Conservation (phyloP, 2,797 vertebrate genomes). For the Peromyscus attwateri region DNA sequence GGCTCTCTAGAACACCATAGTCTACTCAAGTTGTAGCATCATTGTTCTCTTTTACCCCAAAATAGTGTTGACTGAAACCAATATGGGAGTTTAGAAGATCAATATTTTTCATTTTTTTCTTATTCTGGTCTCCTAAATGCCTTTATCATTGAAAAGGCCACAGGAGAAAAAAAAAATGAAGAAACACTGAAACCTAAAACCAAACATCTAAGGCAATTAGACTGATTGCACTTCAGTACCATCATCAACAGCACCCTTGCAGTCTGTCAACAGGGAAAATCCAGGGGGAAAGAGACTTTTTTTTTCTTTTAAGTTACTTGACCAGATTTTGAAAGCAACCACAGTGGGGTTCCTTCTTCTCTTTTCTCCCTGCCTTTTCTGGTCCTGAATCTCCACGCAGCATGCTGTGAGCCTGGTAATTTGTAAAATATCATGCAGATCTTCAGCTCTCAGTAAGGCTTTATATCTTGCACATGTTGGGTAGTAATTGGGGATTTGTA, state of each 20-base stretch:
- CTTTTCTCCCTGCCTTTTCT: conserved; percentile 77
- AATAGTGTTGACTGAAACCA: conserved; percentile 79
- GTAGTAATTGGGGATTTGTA: conserved; percentile 88
- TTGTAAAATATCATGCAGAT: conserved; percentile 86
- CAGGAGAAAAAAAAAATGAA: conserved; percentile 81
- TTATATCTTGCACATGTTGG: conserved; percentile 87
- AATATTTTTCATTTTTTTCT: conserved; percentile 85
- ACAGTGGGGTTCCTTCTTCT: conserved; percentile 76
- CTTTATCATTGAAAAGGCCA: conserved; percentile 81
- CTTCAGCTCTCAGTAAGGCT: conserved; percentile 80
- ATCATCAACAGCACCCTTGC: conserved; percentile 78
- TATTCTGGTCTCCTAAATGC: conserved; percentile 82
- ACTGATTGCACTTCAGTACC: conserved; percentile 83
- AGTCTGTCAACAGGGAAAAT: conserved; percentile 64
- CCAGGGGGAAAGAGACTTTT: conserved; percentile 63
- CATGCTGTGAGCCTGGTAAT: conserved; percentile 86
- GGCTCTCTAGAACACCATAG: not conserved
- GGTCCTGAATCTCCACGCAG: conserved; percentile 81
- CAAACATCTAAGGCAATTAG: conserved; percentile 86
- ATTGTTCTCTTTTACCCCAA: conserved; percentile 55
- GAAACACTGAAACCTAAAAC: conserved; percentile 86
- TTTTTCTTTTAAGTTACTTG: conserved; percentile 56
- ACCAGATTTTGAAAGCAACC: conserved; percentile 69
- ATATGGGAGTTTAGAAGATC: conserved; percentile 81
- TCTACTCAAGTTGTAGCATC: conserved; percentile 25